Base-by-base conservation (phyloP, 2,797 vertebrate genomes). In the Bradypus variegatus region DNA sequence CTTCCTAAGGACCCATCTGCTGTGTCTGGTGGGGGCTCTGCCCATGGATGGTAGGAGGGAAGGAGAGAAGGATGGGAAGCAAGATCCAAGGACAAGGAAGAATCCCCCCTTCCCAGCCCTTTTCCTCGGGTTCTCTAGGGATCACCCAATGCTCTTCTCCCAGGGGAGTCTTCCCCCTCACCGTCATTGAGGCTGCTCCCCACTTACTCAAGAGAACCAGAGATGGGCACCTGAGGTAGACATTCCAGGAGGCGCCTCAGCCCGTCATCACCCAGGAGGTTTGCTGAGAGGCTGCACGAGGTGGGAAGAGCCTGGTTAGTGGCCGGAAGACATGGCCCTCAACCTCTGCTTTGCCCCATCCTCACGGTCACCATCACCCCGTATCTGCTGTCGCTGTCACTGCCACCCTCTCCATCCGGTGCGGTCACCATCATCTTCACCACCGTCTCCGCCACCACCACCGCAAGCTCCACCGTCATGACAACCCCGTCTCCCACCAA, bases 211-310 rank as follows among this genome's bases (percentile, higher is more conserved):
- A 98, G 94, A 23, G 92, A 98, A 75, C 96, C 97, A 41, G 96
- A 97, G 93, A 98, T 64, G 1, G 97, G 95, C 83, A 98, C 89
- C 65, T 15, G 95, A 21, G 96, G 97, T 65, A 99, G 94, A 75
- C 38, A 97, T 62, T 97, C 95, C 94, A 98, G 82, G 82, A 99
- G 96, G 77, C 31, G 38, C 58, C 93, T 96, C 93, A 99, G 89
- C 16, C 97, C 98, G 19, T 97, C 96, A 72, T 99, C 98, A 55
- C 93, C 95, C 88, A 99, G 96, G 60, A 96, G 94, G 82, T 98
- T 99, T 92, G 92, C 97, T 31, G 98, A 98, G 84, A 99, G 97
- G 93, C 99, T 99, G 96, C 60, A 97, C 95, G 81, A 89, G 60
- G 67, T 2, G 33, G n/a, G 19, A 69, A 53, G 50, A 18, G 12